phyloP scores from a whole-genome alignment of 2,797 vertebrate species.

The Macropus fuliginosus region DNA sequence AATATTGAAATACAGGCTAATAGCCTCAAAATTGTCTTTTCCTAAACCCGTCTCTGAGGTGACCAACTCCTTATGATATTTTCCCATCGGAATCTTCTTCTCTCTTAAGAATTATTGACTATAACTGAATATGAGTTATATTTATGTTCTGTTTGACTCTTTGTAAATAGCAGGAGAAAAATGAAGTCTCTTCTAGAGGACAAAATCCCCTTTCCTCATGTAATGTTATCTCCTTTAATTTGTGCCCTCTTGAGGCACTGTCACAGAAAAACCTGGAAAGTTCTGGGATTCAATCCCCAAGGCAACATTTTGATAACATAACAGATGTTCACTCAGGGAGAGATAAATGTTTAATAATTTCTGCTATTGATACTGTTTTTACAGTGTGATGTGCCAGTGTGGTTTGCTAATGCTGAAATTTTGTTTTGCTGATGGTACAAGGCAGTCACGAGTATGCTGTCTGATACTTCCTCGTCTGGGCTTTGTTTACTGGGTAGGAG shows the following conservation, averaged over 20 bases:
- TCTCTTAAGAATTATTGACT: not conserved
- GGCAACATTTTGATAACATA: constrained; percentile 86
- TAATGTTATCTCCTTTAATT: constrained; percentile 67
- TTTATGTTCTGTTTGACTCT: not conserved
- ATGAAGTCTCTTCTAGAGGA: not conserved
- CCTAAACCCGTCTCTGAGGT: not conserved
- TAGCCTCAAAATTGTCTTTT: not conserved
- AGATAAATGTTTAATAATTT: constrained; percentile 92
- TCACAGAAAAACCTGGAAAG: constrained; percentile 88
- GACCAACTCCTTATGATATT: not conserved
- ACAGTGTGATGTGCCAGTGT: constrained; percentile 60
- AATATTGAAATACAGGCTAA: not conserved
- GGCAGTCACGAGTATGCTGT: constrained; percentile 62
- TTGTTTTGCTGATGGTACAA: constrained; percentile 72
- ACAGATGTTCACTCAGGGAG: constrained; percentile 89
- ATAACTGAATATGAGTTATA: not conserved
- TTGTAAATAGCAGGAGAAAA: not conserved
- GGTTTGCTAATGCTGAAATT: constrained; percentile 60
- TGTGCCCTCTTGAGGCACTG: constrained; percentile 86
- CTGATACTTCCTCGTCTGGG: constrained; percentile 61
- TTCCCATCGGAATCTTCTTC: not conserved
- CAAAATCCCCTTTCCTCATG: constrained; percentile 10
- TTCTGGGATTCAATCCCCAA: constrained; percentile 85
- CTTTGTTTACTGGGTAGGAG: constrained; percentile 65
- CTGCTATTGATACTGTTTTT: constrained; percentile 68